phyloP scores from a whole-genome alignment of 2,888 invertebrate genomes.

The Petrolisthes manimaculis region DNA sequence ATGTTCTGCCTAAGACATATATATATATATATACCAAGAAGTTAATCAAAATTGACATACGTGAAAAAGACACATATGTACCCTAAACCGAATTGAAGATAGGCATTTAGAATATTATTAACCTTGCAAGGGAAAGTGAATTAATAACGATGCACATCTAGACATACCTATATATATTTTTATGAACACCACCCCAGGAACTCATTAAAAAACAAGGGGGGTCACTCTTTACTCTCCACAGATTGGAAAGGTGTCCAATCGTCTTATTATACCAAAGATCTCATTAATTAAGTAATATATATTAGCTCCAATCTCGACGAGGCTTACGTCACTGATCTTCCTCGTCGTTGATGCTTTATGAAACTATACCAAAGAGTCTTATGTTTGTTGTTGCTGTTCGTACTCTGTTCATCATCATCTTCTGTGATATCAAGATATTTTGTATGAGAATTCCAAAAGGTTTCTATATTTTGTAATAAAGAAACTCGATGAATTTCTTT shows the following conservation, averaged over 20 bases:
- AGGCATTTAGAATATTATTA: too few species aligned
- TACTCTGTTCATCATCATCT: slow-evolving; percentile 1
- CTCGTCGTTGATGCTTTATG: slow-evolving; percentile 26
- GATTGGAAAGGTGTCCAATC: neutral
- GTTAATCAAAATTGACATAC: too few species aligned
- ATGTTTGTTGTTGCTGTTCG: slow-evolving; percentile 31
- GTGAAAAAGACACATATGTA: too few species aligned
- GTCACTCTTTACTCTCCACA: neutral
- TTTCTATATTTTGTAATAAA: slow-evolving; percentile 59
- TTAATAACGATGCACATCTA: too few species aligned
- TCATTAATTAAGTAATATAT: neutral
- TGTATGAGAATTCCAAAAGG: slow-evolving; percentile 36
- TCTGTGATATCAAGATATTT: slow-evolving; percentile 48
- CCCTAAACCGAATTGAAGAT: too few species aligned
- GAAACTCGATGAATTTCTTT: neutral
- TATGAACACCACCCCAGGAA: neutral
- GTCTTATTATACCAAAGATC: neutral
- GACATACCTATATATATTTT: too few species aligned
- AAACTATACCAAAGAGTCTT: slow-evolving; percentile 45
- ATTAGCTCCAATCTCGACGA: too few species aligned
- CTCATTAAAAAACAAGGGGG: neutral
- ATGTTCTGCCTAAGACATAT: neutral
- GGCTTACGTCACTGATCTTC: neutral
- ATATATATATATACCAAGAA: neutral
- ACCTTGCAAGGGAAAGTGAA: too few species aligned